phyloP scores from a whole-genome alignment of 2,113 vertebrate genomes.

The Xenopus laevis region DNA sequence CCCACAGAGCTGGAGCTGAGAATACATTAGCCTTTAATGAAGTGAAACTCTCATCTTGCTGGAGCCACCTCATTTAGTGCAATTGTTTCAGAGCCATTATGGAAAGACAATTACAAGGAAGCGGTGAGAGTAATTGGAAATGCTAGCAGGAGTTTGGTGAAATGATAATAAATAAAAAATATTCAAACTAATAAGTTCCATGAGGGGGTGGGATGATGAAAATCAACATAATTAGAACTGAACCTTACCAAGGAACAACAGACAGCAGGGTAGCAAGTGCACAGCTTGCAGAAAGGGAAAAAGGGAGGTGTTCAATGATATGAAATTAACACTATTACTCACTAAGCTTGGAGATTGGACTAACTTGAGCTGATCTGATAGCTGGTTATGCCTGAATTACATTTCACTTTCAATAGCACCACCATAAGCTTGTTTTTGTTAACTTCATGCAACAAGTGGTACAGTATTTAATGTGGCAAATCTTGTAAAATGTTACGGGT shows the following conservation, averaged over 20 bases:
- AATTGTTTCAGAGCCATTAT: constrained; percentile 99
- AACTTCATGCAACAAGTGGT: too few relatives aligned
- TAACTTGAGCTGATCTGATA: constrained; percentile 12
- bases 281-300: constrained; percentile 50
- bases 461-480: too few relatives aligned
- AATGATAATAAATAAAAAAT: constrained; percentile 99
- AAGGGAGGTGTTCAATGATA: constrained; percentile 42
- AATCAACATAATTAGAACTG: constrained; percentile 99
- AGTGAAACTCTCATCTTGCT: constrained; percentile 97
- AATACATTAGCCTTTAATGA: constrained; percentile 99
- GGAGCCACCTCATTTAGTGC: constrained; percentile 99
- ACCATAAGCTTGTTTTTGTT: too few relatives aligned
- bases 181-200: constrained; percentile 98
- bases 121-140: constrained; percentile 99
- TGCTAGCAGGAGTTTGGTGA: constrained; percentile 96
- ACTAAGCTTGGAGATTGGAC: constrained; percentile 40
- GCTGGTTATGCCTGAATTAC: too few relatives aligned
- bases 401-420: too few relatives aligned
- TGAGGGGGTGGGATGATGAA: constrained; percentile 87
- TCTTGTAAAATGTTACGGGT: too few relatives aligned
- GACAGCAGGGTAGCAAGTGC: constrained; percentile 71
- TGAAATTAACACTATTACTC: constrained; percentile 52
- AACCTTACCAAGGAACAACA: constrained; percentile 78
- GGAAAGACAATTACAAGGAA: constrained; percentile 99
- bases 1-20: constrained; percentile 82